Conservation (phyloP, 2,113 vertebrate species). For the Trematomus loennbergii region DNA sequence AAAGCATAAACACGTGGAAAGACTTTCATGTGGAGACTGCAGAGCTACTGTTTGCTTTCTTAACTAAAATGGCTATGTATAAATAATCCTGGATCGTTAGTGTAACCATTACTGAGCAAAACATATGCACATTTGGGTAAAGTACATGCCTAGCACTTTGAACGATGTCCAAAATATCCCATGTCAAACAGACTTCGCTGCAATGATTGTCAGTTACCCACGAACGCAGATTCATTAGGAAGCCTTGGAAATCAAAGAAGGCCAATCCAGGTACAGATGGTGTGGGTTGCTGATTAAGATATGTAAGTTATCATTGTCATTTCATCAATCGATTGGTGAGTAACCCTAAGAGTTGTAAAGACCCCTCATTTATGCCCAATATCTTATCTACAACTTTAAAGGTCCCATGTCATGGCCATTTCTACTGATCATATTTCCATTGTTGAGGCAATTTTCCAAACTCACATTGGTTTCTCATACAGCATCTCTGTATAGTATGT, state of each 20-base stretch:
- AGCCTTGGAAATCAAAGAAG: not conserved
- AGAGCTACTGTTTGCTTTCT: not conserved
- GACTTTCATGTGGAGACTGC: not conserved
- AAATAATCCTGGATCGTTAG: not conserved
- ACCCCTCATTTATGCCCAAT: slow-evolving; percentile 7
- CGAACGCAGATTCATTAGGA: not conserved
- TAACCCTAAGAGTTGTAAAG: not conserved
- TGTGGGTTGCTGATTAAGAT: not conserved
- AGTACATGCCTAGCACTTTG: not conserved
- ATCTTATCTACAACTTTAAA: slow-evolving; percentile 5
- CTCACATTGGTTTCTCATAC: no score
- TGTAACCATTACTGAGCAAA: not conserved
- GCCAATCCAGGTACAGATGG: not conserved
- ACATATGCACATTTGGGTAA: not conserved
- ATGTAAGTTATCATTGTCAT: slow-evolving; percentile 8
- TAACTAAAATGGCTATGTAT: not conserved
- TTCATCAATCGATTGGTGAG: not conserved
- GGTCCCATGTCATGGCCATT: no score
- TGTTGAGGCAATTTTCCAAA: no score
- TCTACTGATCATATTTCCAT: no score
- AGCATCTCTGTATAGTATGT: no score
- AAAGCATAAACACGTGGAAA: not conserved
- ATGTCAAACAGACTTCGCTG: not conserved
- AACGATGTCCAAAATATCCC: not conserved
- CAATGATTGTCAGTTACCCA: not conserved